These are phyloP conservation scores for Pterophyllum scalare DNA, from an alignment of 2,113 vertebrate species.

Conservation along the genomic window DNA sequence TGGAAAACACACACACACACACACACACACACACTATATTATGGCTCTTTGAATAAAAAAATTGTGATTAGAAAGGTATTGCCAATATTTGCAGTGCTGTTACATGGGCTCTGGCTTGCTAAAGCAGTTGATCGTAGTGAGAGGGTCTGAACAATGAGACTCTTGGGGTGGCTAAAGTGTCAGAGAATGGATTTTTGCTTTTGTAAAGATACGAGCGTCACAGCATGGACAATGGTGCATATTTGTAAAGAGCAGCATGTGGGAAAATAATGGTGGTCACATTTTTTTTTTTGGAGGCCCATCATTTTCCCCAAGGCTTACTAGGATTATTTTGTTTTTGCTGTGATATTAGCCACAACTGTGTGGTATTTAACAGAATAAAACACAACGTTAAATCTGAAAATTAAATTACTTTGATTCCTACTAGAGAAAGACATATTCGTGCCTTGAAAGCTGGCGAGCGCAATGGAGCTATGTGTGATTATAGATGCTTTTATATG, in stretches of 20 bases:
- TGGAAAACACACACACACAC: constrained; percentile 47
- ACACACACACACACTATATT: constrained; percentile 43
- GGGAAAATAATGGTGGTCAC: constrained; percentile 18
- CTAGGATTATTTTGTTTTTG: constrained; percentile 13
- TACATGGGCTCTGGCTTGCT: constrained; percentile 52
- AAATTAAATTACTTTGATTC: constrained; percentile 26
- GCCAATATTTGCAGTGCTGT: constrained; percentile 67
- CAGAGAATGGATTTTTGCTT: constrained; percentile 54
- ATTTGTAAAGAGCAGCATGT: constrained; percentile 38
- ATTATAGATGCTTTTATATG: constrained; percentile 45
- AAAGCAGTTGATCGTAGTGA: constrained; percentile 72
- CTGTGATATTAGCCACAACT: not conserved
- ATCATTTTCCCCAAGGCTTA: constrained; percentile 8
- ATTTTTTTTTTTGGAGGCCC: constrained; percentile 1
- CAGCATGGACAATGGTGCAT: constrained; percentile 27
- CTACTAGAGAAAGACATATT: constrained; percentile 9
- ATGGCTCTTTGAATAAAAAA: constrained; percentile 46
- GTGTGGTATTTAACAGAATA: constrained; percentile 21
- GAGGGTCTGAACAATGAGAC: constrained; percentile 63
- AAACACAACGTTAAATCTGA: constrained; percentile 13
- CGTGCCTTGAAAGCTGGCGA: constrained; percentile 19
- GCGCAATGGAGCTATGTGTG: constrained; percentile 22
- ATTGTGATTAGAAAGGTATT: constrained; percentile 70
- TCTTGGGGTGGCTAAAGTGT: constrained; percentile 59
- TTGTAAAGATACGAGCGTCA: constrained; percentile 35